These are phyloP conservation scores for Hemithea aestivaria DNA, from an alignment of 2,888 invertebrate genomes.

Conservation along the genomic window DNA sequence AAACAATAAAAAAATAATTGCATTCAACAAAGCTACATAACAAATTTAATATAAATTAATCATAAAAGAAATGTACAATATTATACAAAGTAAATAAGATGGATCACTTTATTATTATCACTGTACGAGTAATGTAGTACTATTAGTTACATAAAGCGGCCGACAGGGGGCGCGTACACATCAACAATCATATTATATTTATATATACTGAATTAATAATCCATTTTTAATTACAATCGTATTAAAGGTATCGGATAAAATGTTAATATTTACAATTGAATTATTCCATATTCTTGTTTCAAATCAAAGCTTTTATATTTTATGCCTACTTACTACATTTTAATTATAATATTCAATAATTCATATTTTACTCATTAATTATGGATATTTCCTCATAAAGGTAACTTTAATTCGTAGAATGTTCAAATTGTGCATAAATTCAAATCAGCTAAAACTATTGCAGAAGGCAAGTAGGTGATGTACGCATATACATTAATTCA, in stretches of 20 bases:
- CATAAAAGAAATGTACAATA: slow-evolving; percentile 74
- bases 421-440: slow-evolving; percentile 63
- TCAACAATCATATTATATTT: slow-evolving; percentile 14
- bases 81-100: slow-evolving; percentile 73
- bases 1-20: slow-evolving; percentile 79
- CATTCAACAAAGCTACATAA: slow-evolving; percentile 79
- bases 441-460: slow-evolving; percentile 63
- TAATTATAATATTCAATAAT: slow-evolving; percentile 14
- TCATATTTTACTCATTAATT: slow-evolving; percentile 21
- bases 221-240: slow-evolving; percentile 26
- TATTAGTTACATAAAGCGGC: slow-evolving; percentile 35
- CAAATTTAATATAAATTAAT: slow-evolving; percentile 79
- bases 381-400: slow-evolving; percentile 42
- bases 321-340: slow-evolving; percentile 16
- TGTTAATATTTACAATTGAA: slow-evolving; percentile 33
- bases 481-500: slow-evolving; percentile 50
- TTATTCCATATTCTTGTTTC: slow-evolving; percentile 15
- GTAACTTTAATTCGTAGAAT: slow-evolving; percentile 63
- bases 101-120: slow-evolving; percentile 72
- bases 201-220: slow-evolving; percentile 28
- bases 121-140: slow-evolving; percentile 54
- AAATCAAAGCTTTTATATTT: slow-evolving; percentile 22
- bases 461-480: slow-evolving; percentile 74
- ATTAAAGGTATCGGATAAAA: slow-evolving; percentile 37
- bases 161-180: slow-evolving; percentile 29